Percentiles rank a stretch among this genome's conserved stretches.
These are phyloP conservation scores for Coluber constrictor DNA, from an alignment of 2,797 vertebrate species.

Conservation along the genomic window DNA sequence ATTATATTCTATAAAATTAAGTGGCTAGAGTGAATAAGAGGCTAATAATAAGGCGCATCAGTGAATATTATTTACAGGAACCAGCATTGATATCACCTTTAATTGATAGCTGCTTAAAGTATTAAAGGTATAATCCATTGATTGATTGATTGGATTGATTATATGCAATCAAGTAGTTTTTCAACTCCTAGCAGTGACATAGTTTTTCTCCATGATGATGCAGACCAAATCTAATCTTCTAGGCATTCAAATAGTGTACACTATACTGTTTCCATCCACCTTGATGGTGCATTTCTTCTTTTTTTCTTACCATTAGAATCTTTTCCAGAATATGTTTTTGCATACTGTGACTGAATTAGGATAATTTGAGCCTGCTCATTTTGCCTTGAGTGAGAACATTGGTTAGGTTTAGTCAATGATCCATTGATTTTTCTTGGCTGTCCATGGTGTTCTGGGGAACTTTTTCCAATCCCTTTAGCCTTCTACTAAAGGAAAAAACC, in stretches of 20 bases:
- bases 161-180: neutral
- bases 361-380: neutral
- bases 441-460: neutral
- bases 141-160: neutral
- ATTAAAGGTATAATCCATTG: neutral
- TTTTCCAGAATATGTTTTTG: neutral
- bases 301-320: neutral
- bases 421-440: neutral
- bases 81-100: neutral
- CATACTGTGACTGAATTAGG: neutral
- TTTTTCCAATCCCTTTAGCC: neutral
- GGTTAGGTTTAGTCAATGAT: neutral
- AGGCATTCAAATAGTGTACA: neutral
- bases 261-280: neutral
- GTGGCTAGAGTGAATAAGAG: neutral
- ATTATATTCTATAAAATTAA: constrained; percentile 15
- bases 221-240: neutral
- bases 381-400: neutral
- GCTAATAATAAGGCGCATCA: neutral
- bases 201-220: neutral
- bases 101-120: neutral
- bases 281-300: neutral
- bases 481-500: neutral
- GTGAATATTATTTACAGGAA: neutral
- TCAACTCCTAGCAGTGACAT: neutral